Base-by-base conservation (phyloP, 1,140 invertebrate genomes). In the Yoshiicerus persimilis region DNA sequence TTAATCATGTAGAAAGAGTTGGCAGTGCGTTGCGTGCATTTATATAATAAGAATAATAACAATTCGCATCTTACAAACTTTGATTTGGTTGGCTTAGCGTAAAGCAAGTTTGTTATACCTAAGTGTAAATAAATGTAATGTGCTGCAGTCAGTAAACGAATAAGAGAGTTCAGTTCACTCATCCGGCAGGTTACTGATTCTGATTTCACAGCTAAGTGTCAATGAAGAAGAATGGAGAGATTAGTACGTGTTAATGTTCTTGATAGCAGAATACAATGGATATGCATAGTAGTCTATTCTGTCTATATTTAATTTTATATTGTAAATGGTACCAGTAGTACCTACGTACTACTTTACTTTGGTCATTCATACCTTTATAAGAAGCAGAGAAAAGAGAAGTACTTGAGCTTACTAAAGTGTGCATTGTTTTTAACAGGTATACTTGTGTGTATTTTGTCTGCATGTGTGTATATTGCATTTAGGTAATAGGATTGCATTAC, bases 181-280 rank as follows among this genome's bases (percentile, higher is more conserved):
- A 80, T 80, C 75, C 75, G 75, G 56, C 56, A 64, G 56, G 84
- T 64, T 85, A 47, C 84, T 56, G 39, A 85, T 64, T 56, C 39
- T 47, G 39, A 56, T 85, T 88, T 88, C 87, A 88, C 87, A 88
- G 36, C 75, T 84, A 64, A 85, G 87, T 88, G 87, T 88, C 87
- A 88, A 88, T 64, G 87, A 88, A 84, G 87, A 88, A 84, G 87
- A 88, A 88, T 88, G 87, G 87, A 84, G 77, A 88, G 87, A 88
- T 88, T 88, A 88, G 80, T 88, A 88, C 87, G 87, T 88, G 87
- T 88, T 88, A 88, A 88, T 88, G 87, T 80, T 64, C 47, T 56
- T 86, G 47, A 64, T 86, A 64, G 85, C 13, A 62, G 47, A 25
- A 62, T 80, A 80, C 34, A 80, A 80, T 80, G 16, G 27, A 30